phyloP scores from a whole-genome alignment of 2,888 invertebrate genomes.

The Synergus itoensis region DNA sequence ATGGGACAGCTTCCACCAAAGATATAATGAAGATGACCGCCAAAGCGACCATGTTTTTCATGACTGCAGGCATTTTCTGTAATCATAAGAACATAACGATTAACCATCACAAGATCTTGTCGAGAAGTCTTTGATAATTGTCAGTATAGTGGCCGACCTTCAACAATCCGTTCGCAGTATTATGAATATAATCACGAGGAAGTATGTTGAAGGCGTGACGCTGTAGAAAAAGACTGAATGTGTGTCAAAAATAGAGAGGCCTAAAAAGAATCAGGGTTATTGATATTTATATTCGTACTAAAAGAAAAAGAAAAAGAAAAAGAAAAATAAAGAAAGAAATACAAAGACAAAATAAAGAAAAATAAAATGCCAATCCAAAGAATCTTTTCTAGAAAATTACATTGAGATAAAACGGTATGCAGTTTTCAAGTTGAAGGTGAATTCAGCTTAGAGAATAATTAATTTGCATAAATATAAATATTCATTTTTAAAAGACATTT shows the following conservation, averaged over 20 bases:
- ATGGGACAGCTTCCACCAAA: slow-evolving; percentile 59
- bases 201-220: slow-evolving; percentile 22
- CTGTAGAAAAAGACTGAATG: background rate
- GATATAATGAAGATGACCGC: slow-evolving; percentile 53
- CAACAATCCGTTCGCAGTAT: slow-evolving; percentile 4
- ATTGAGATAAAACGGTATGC: background rate
- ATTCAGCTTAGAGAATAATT: background rate
- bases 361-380: background rate
- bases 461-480: background rate
- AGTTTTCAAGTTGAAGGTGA: background rate
- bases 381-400: background rate
- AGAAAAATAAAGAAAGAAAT: background rate
- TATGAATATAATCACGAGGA: slow-evolving; percentile 25
- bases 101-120: slow-evolving; percentile 19
- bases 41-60: slow-evolving; percentile 43
- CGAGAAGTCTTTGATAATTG: slow-evolving; percentile 35
- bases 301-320: background rate
- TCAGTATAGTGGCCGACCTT: slow-evolving; percentile 29
- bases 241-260: background rate
- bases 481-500: background rate
- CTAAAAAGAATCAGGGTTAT: slow-evolving; percentile 15
- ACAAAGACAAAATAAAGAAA: background rate
- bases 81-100: slow-evolving; percentile 36
- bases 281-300: background rate
- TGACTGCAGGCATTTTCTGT: slow-evolving; percentile 40